These are phyloP conservation scores for Mya arenaria DNA, from an alignment of 1,140 invertebrate species.

Conservation along the genomic window DNA sequence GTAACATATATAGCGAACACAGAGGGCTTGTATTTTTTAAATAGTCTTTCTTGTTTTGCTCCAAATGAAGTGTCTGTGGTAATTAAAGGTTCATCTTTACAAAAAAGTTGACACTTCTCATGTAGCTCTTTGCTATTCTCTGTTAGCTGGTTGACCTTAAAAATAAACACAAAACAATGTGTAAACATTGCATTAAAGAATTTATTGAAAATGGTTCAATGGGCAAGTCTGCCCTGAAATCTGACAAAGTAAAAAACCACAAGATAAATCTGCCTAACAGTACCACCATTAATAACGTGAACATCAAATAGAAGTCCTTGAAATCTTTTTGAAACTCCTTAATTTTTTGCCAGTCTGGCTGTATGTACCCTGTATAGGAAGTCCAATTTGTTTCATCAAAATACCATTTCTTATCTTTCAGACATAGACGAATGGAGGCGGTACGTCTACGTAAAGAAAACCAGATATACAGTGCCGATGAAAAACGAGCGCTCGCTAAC, in stretches of 20 bases:
- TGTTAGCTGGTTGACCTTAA: no score
- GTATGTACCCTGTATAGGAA: neutral
- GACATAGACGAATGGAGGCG: slow-evolving; percentile 99
- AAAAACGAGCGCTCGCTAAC: slow-evolving; percentile 98
- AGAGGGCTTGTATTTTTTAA: no score
- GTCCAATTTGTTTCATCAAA: neutral
- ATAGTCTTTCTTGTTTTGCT: no score
- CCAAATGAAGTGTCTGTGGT: no score
- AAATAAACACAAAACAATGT: no score
- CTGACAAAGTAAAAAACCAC: neutral
- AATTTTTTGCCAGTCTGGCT: neutral
- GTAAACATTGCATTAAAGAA: no score
- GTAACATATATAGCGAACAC: no score
- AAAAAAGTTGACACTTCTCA: no score
- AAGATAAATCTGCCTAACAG: neutral
- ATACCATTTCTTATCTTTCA: slow-evolving; percentile 76
- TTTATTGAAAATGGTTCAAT: no score
- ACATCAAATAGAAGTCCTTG: neutral
- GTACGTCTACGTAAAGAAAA: slow-evolving; percentile 99
- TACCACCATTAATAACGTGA: neutral
- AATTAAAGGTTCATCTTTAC: no score
- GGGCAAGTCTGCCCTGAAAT: neutral
- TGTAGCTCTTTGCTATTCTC: no score
- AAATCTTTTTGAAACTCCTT: neutral
- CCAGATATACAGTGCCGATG: slow-evolving; percentile 99